These are phyloP conservation scores for Pheosia tremula DNA, from an alignment of 2,888 invertebrate species.

Conservation along the genomic window DNA sequence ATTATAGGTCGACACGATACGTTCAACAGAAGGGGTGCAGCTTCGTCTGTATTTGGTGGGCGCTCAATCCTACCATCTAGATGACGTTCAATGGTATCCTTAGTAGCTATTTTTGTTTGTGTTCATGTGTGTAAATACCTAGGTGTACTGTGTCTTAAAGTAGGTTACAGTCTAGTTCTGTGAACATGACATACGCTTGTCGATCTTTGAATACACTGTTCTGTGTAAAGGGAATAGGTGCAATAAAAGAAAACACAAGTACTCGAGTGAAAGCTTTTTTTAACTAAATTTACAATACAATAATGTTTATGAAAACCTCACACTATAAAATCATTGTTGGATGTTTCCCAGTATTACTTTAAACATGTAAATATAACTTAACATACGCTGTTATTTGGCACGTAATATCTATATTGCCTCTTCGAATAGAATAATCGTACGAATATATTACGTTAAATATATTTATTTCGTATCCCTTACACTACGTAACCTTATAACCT, in stretches of 20 bases:
- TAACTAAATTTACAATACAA: conserved; percentile 75
- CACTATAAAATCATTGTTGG: conserved; percentile 56
- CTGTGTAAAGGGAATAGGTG: conserved; percentile 14
- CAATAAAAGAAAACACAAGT: conserved; percentile 58
- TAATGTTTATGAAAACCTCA: conserved; percentile 64
- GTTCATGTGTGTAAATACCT: too few relatives aligned
- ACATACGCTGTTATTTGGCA: conserved; percentile 41
- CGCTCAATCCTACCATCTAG: too few relatives aligned
- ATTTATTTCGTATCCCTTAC: conserved; percentile 66
- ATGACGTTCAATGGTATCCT: too few relatives aligned
- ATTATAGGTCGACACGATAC: too few relatives aligned
- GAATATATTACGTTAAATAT: conserved; percentile 49
- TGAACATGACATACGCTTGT: too few relatives aligned
- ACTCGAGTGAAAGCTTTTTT: conserved; percentile 77
- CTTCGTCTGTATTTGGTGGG: too few relatives aligned
- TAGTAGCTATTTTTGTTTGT: too few relatives aligned
- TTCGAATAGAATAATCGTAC: conserved; percentile 51
- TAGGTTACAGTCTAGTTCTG: too few relatives aligned
- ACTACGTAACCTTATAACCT: conserved; percentile 2
- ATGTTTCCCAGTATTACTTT: neutral
- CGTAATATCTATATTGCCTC: conserved; percentile 59
- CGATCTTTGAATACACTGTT: too few relatives aligned
- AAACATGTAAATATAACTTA: conserved; percentile 5
- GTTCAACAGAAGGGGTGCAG: too few relatives aligned
- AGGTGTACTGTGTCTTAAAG: too few relatives aligned